phyloP scores from a whole-genome alignment of 1,140 invertebrate species.

The Caerostris darwini region DNA sequence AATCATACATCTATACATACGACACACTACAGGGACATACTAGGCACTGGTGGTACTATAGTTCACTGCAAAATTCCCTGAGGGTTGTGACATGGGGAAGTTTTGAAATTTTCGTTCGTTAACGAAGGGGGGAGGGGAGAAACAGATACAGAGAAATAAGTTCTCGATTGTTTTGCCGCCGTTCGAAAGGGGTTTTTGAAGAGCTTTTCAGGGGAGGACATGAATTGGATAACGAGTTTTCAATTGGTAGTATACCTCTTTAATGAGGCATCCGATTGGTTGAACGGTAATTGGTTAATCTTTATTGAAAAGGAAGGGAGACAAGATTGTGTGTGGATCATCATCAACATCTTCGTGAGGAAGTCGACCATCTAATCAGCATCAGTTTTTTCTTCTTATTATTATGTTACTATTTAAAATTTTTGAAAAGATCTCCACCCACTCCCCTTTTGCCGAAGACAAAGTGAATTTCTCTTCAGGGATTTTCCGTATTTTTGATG shows the following conservation, averaged over 20 bases:
- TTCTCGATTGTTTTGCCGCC: conserved; percentile 61
- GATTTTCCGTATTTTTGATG: not conserved
- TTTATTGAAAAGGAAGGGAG: conserved; percentile 40
- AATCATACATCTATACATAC: conserved; percentile 7
- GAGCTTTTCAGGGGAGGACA: conserved; percentile 2
- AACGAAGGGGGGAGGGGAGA: conserved; percentile 52
- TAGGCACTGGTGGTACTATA: not conserved
- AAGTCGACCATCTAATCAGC: not conserved
- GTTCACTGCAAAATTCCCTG: not conserved
- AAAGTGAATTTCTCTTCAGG: not conserved
- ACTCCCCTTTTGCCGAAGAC: not conserved
- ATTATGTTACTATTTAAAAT: not conserved
- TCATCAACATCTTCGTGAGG: no score
- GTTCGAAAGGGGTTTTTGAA: conserved; percentile 64
- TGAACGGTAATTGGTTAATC: conserved; percentile 32
- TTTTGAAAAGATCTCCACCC: not conserved
- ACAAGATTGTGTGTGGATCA: not conserved
- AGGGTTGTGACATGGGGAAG: not conserved
- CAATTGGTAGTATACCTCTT: not conserved
- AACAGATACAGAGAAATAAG: not conserved
- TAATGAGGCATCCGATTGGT: conserved; percentile 66
- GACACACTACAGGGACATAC: not conserved
- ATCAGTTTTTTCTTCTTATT: not conserved
- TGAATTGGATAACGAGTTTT: conserved; percentile 70
- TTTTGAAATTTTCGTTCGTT: conserved; percentile 59